phyloP scores from a whole-genome alignment of 2,888 invertebrate genomes.

The Rotaria socialis region DNA sequence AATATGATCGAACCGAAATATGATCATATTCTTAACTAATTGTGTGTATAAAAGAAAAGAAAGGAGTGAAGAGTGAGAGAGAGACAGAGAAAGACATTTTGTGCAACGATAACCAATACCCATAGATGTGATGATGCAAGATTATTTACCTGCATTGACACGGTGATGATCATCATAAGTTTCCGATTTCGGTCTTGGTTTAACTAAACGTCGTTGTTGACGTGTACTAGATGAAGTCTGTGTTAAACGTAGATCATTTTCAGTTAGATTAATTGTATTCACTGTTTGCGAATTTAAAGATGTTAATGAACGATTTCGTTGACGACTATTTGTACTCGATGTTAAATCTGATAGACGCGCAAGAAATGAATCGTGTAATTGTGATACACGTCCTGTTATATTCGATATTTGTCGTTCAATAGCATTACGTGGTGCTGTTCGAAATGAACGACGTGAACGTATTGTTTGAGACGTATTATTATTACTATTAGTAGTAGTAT shows the following conservation, averaged over 20 bases:
- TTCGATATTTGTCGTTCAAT: constrained; percentile 33
- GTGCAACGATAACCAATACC: not conserved
- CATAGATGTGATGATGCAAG: constrained; percentile 15
- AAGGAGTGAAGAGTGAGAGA: not conserved
- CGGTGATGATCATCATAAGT: constrained; percentile 36
- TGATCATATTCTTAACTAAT: constrained; percentile 7
- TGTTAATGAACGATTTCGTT: constrained; percentile 37
- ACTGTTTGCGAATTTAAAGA: not conserved
- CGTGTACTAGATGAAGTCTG: not conserved
- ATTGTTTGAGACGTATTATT: not conserved
- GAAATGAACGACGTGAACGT: constrained; percentile 34
- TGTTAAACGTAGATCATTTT: not conserved
- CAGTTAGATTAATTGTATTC: not conserved
- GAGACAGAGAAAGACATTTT: not conserved
- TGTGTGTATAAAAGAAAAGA: not conserved
- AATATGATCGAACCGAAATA: not conserved
- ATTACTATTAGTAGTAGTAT: not conserved
- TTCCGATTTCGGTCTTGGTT: constrained; percentile 37
- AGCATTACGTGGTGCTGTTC: constrained; percentile 9
- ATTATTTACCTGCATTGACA: constrained; percentile 11
- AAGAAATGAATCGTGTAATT: constrained; percentile 25
- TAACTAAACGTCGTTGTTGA: not conserved
- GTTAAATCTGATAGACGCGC: constrained; percentile 27
- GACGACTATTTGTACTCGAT: constrained; percentile 11
- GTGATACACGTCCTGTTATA: constrained; percentile 31